Percentiles rank a stretch among this genome's conserved stretches.
Evolutionary conservation across 2,797 vertebrate species (phyloP).

Genomic region (Urosaurus nigricauda): DNA sequence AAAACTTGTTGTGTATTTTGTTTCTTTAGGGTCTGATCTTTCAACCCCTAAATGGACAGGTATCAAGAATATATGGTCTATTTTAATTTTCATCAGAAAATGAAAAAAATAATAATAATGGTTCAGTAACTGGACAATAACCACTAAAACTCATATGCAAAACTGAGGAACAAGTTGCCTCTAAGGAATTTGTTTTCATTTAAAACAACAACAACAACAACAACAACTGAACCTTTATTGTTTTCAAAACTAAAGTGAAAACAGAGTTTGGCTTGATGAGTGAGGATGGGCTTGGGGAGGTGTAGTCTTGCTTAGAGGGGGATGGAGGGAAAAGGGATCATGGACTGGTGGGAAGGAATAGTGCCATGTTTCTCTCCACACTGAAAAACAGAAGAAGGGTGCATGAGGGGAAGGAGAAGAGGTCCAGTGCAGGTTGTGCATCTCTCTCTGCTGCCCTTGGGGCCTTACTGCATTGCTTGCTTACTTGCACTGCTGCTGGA

Average conservation of each 20-base stretch:
- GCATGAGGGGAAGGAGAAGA: not conserved
- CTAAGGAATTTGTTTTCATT: too few relatives aligned
- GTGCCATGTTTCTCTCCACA: slow-evolving; percentile 17
- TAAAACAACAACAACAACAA: too few relatives aligned
- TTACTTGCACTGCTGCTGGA: slow-evolving; percentile 89
- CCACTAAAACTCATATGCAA: too few relatives aligned
- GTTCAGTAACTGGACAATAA: too few relatives aligned
- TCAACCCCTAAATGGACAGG: too few relatives aligned
- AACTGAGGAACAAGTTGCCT: too few relatives aligned
- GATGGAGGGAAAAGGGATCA: not conserved
- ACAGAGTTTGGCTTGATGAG: slow-evolving; percentile 23
- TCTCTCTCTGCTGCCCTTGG: slow-evolving; percentile 4
- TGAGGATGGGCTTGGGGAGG: not conserved
- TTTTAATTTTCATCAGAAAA: too few relatives aligned
- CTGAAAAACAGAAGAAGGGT: not conserved
- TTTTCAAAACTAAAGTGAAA: slow-evolving; percentile 33
- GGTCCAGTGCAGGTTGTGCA: slow-evolving; percentile 13
- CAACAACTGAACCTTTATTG: slow-evolving; percentile 49
- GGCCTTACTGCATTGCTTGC: slow-evolving; percentile 90
- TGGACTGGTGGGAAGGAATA: not conserved
- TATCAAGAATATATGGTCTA: too few relatives aligned
- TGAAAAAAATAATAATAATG: too few relatives aligned
- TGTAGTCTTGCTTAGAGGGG: slow-evolving; percentile 7
- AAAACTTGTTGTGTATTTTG: too few relatives aligned
- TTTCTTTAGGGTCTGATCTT: too few relatives aligned